Percentiles rank a stretch among this genome's conserved stretches.
Conservation (phyloP, 1,140 invertebrate species). For the Chionoecetes opilio region DNA sequence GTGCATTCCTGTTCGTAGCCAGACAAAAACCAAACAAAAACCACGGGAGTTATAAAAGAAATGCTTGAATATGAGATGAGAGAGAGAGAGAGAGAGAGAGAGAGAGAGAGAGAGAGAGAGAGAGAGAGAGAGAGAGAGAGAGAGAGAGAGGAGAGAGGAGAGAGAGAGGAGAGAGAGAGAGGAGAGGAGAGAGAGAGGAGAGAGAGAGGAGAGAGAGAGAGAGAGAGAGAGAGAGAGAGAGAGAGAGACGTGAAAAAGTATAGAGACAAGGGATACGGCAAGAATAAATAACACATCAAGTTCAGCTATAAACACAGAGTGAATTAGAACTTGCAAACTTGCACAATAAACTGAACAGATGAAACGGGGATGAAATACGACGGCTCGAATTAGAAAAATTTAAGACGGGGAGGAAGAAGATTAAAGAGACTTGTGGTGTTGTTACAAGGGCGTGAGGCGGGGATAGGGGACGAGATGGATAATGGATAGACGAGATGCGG, state of each 20-base stretch:
- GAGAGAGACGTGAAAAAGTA: neutral
- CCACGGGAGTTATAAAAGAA: too few relatives aligned
- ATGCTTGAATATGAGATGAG: too few relatives aligned
- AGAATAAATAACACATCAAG: neutral
- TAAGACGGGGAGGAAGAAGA: neutral
- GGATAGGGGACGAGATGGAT: conserved; percentile 5
- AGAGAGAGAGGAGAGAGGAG: neutral
- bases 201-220: neutral
- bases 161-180: too few relatives aligned
- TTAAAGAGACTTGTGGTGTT: neutral
- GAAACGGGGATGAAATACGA: neutral
- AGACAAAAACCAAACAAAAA: too few relatives aligned
- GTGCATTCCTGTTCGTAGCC: too few relatives aligned
- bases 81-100: too few relatives aligned
- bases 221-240: too few relatives aligned
- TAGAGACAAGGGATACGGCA: too few relatives aligned
- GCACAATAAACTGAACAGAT: neutral
- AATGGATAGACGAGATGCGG: neutral
- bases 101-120: too few relatives aligned
- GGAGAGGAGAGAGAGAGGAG: too few relatives aligned
- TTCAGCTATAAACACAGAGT: neutral
- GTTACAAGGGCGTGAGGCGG: neutral
- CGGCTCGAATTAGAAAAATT: neutral
- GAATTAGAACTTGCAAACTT: conserved; percentile 30
- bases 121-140: neutral